Conservation (phyloP, 2,797 vertebrate genomes). For the Labroides dimidiatus region DNA sequence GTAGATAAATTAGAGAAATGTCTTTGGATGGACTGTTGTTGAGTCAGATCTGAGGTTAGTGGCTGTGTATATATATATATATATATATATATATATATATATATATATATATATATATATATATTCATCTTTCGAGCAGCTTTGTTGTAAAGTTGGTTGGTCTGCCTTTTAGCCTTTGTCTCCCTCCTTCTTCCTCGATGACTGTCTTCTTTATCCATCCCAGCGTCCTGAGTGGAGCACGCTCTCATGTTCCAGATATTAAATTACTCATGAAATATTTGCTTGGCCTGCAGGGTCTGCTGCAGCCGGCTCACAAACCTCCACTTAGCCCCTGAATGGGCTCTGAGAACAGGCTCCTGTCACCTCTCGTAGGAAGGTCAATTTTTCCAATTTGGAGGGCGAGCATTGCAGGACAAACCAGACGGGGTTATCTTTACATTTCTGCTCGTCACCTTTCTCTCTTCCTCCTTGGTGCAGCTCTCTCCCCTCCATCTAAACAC, state of each 20-base stretch:
- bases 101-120: slow-evolving; percentile 42
- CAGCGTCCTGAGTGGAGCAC: slow-evolving; percentile 73
- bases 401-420: slow-evolving; percentile 82
- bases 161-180: slow-evolving; percentile 44
- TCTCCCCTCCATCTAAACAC: slow-evolving; percentile 20
- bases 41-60: slow-evolving; percentile 33
- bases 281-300: slow-evolving; percentile 86
- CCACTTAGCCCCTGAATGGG: slow-evolving; percentile 77
- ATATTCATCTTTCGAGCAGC: slow-evolving; percentile 45
- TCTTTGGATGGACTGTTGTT: neutral
- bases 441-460: slow-evolving; percentile 68
- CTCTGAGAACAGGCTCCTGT: slow-evolving; percentile 80
- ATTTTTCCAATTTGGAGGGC: slow-evolving; percentile 86
- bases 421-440: slow-evolving; percentile 82
- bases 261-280: slow-evolving; percentile 99
- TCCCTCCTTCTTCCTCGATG: slow-evolving; percentile 65
- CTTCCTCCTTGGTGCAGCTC: slow-evolving; percentile 22
- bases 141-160: slow-evolving; percentile 50
- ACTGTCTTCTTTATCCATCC: slow-evolving; percentile 72
- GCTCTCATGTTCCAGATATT: slow-evolving; percentile 93
- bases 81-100: slow-evolving; percentile 42
- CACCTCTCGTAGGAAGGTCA: slow-evolving; percentile 88
- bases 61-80: slow-evolving; percentile 41
- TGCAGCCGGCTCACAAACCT: slow-evolving; percentile 72
- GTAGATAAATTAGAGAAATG: slow-evolving; percentile 3